Conservation (phyloP, 2,113 vertebrate species). For the Aleadryas rufinucha region DNA sequence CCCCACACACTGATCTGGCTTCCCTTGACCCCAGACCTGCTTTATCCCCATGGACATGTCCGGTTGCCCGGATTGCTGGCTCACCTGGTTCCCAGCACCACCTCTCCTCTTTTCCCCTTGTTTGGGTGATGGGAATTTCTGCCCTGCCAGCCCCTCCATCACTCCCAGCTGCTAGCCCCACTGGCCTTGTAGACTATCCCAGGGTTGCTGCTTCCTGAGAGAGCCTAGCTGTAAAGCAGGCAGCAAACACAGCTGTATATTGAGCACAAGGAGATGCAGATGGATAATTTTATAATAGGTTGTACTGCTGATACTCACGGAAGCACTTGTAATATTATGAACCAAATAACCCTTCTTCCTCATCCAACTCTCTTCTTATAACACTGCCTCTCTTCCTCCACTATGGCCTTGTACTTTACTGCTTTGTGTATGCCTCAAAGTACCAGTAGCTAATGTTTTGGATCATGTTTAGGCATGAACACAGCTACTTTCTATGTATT, state of each 20-base stretch:
- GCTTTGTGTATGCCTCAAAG: background rate
- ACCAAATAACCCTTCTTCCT: background rate
- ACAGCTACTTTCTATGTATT: background rate
- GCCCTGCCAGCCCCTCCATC: background rate
- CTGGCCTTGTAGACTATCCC: background rate
- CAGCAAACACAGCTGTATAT: background rate
- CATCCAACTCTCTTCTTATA: background rate
- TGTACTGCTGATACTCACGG: background rate
- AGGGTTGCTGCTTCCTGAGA: background rate
- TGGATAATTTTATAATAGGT: background rate
- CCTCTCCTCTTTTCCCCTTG: background rate
- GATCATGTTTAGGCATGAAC: background rate
- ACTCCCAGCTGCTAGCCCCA: background rate
- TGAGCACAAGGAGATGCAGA: background rate
- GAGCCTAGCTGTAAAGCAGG: background rate
- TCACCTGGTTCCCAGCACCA: background rate
- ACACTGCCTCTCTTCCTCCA: background rate
- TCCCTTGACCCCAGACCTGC: background rate
- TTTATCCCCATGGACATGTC: background rate
- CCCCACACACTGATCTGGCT: background rate
- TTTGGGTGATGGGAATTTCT: background rate
- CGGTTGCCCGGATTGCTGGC: fast-evolving
- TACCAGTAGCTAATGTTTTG: background rate
- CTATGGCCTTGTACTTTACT: background rate
- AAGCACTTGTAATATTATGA: background rate